Evolutionary conservation across 2,797 vertebrate genomes (phyloP).

Genomic region (Dallia pectoralis): DNA sequence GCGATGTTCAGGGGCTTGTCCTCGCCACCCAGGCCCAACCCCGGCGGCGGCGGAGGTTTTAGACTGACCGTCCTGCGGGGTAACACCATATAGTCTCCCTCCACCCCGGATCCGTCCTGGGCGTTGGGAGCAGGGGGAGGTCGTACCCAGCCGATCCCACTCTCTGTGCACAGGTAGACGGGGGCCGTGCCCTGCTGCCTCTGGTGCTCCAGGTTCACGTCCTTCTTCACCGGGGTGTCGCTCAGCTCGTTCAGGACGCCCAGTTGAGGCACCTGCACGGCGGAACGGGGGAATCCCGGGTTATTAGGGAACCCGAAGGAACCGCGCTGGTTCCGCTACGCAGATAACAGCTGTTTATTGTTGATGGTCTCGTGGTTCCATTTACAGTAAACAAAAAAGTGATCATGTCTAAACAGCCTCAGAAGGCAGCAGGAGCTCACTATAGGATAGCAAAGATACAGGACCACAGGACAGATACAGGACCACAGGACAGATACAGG

Average conservation of each 20-base stretch:
- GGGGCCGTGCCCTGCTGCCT: conserved; percentile 75
- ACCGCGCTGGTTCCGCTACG: neutral
- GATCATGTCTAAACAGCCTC: no score
- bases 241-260: conserved; percentile 84
- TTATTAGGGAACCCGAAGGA: neutral
- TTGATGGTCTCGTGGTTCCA: no score
- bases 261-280: conserved; percentile 79
- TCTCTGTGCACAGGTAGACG: conserved; percentile 94
- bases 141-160: conserved; percentile 87
- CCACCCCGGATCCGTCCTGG: conserved; percentile 70
- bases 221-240: conserved; percentile 83
- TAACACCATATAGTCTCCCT: conserved; percentile 98
- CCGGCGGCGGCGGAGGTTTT: conserved; percentile 77
- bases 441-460: no score
- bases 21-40: conserved; percentile 77
- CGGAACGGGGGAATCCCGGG: neutral
- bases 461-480: no score
- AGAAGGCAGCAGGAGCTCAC: no score
- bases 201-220: conserved; percentile 82
- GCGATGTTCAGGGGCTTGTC: conserved; percentile 78
- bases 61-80: conserved; percentile 91
- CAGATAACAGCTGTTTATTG: no score
- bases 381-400: no score
- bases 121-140: conserved; percentile 75
- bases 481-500: no score